phyloP scores from a whole-genome alignment of 2,113 vertebrate species.

The Malurus melanocephalus region DNA sequence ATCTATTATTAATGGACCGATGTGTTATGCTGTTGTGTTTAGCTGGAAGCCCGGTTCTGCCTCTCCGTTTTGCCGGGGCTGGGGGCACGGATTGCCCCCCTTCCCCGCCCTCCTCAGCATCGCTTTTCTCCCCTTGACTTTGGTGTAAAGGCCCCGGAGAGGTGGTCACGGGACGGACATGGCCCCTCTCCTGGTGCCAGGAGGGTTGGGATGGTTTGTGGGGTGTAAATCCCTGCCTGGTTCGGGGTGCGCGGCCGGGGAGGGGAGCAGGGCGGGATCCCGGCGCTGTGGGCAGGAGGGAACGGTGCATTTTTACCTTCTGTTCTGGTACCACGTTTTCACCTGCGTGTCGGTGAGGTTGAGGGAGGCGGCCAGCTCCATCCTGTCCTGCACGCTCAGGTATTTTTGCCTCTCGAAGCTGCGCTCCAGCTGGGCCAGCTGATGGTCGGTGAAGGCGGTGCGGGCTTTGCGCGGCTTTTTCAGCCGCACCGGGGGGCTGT shows the following conservation, averaged over 20 bases:
- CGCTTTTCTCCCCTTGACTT: background rate
- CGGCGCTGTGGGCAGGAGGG: background rate
- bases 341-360: conserved; percentile 98
- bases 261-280: background rate
- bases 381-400: conserved; percentile 96
- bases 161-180: too few species aligned
- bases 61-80: background rate
- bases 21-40: conserved; percentile 82
- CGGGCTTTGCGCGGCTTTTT: conserved; percentile 97
- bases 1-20: conserved; percentile 87
- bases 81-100: background rate
- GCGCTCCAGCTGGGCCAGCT: conserved; percentile 95
- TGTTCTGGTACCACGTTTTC: conserved; percentile 99
- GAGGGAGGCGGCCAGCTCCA: conserved; percentile 97
- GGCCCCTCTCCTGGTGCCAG: background rate
- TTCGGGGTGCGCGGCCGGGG: background rate
- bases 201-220: background rate
- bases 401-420: conserved; percentile 98
- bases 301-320: conserved; percentile 78
- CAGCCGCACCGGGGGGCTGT: conserved; percentile 91
- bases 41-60: conserved; percentile 43
- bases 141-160: background rate
- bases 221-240: background rate
- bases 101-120: background rate
- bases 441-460: conserved; percentile 97